Conservation (phyloP, 2,888 invertebrate genomes). For the Synanthedon tipuliformis region DNA sequence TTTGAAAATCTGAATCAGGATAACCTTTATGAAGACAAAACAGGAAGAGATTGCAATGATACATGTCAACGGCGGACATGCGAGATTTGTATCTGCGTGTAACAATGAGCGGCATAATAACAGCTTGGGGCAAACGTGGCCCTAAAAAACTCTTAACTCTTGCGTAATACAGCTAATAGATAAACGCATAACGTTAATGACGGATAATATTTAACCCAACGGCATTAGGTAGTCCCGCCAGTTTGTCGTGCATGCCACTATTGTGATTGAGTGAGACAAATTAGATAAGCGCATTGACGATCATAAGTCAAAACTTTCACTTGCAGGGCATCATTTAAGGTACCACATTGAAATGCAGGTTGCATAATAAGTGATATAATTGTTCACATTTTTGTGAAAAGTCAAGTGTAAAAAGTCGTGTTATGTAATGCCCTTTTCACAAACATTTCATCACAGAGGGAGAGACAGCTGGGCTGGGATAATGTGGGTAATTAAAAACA, state of each 20-base stretch:
- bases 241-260: constrained; percentile 26
- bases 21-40: neutral
- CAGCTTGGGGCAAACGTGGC: constrained; percentile 40
- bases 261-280: constrained; percentile 57
- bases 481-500: constrained; percentile 51
- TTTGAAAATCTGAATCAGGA: neutral
- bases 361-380: neutral
- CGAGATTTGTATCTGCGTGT: neutral
- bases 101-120: constrained; percentile 22
- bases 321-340: constrained; percentile 32
- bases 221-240: constrained; percentile 12
- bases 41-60: neutral
- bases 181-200: constrained; percentile 61
- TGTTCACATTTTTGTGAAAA: neutral
- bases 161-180: constrained; percentile 55
- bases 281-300: constrained; percentile 49
- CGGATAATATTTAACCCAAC: constrained; percentile 55
- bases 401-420: constrained; percentile 9
- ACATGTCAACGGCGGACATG: neutral
- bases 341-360: neutral
- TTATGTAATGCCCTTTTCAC: constrained; percentile 48
- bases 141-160: constrained; percentile 16
- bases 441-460: constrained; percentile 46
- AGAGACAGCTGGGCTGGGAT: constrained; percentile 39
- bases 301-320: constrained; percentile 48